phyloP scores from a whole-genome alignment of 2,797 vertebrate species.

The Xenentodon cancila region DNA sequence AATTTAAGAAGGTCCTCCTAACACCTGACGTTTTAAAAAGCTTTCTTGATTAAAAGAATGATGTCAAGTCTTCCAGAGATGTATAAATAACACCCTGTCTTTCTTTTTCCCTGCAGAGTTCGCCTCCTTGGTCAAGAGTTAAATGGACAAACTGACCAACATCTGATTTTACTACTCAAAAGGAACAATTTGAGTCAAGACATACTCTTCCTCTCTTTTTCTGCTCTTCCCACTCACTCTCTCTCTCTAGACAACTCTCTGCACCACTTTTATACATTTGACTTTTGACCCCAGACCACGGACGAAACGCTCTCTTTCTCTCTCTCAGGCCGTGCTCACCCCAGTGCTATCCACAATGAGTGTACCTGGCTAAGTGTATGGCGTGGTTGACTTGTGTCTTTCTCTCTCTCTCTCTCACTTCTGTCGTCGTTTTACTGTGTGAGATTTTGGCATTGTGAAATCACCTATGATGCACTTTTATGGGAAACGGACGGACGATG shows the following conservation, averaged over 20 bases:
- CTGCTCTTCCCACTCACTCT: constrained; percentile 57
- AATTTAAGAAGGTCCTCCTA: neutral
- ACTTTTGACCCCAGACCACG: constrained; percentile 58
- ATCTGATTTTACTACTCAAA: constrained; percentile 67
- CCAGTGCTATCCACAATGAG: constrained; percentile 73
- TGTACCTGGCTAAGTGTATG: constrained; percentile 77
- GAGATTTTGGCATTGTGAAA: constrained; percentile 78
- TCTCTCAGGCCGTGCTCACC: constrained; percentile 66
- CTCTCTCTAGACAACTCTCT: constrained; percentile 48
- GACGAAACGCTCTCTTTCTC: constrained; percentile 42
- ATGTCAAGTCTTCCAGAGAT: too few species aligned
- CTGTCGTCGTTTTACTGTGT: constrained; percentile 75
- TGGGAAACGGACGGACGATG: constrained; percentile 77
- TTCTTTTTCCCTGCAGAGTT: constrained; percentile 74
- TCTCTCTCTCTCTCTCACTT: constrained; percentile 70
- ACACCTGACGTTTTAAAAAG: neutral
- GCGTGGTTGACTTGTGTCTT: constrained; percentile 70
- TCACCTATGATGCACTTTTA: constrained; percentile 82
- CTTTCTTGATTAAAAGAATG: too few species aligned
- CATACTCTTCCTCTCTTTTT: constrained; percentile 58
- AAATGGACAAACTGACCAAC: constrained; percentile 76
- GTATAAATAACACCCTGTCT: constrained; percentile 4
- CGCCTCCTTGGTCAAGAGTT: constrained; percentile 74
- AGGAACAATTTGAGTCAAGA: constrained; percentile 81
- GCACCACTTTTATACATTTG: constrained; percentile 81